phyloP scores from a whole-genome alignment of 2,888 invertebrate species.

The Stenolophus ochropezus region DNA sequence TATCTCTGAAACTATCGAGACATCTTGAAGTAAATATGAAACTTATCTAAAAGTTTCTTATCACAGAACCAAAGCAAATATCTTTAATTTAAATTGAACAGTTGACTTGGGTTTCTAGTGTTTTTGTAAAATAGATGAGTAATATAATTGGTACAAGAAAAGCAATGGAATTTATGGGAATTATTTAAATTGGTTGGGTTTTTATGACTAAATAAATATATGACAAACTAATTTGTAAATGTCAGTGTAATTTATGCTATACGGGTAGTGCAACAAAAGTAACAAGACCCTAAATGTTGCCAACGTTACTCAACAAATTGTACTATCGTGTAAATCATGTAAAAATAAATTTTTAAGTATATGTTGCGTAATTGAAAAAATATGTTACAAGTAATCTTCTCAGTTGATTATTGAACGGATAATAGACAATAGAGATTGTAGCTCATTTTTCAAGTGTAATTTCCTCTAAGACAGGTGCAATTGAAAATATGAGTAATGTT shows the following conservation, averaged over 20 bases:
- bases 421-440: neutral
- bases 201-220: no score
- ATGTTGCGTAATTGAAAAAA: neutral
- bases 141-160: no score
- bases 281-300: neutral
- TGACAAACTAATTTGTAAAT: neutral
- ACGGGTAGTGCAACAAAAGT: neutral
- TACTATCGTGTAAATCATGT: neutral
- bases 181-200: no score
- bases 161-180: no score
- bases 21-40: no score
- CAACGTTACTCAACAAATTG: neutral
- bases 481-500: constrained; percentile 4
- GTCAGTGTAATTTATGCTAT: neutral
- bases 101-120: no score
- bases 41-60: no score
- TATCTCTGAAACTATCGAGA: no score
- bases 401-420: neutral
- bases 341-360: neutral
- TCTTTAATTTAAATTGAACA: no score
- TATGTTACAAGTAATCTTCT: neutral
- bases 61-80: no score
- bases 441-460: neutral
- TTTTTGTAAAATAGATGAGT: no score
- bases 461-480: neutral